Base-by-base conservation (phyloP, 2,888 invertebrate species). In the Ochropleura leucogaster region DNA sequence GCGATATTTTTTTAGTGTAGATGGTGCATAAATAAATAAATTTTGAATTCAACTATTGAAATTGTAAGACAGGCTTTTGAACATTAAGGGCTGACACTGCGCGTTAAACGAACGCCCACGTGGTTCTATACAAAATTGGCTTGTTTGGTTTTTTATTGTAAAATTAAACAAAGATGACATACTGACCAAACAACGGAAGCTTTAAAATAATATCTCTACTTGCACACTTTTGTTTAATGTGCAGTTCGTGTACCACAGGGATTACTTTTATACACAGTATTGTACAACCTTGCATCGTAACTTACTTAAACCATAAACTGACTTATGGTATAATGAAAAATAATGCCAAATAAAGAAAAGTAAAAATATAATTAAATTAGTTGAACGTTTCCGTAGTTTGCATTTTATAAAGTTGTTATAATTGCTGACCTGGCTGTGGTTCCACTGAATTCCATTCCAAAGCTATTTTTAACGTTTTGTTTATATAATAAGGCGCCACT, bases 371-470 rank as follows among this genome's bases (percentile, higher is more conserved):
- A 14, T 3, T 3, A 14, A 46, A 40, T 47, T 16, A 44, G 14
- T 16, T 16, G 42, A 20, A 49, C 12, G 18, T 44, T 20, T 30
- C 10, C 18, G 10, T 44, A 44, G 3, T 44, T 10, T 30, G 14
- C 4, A 14, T 4, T 14, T 44, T 14, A 14, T 53, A 30, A 30
- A 4, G 9, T 44, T 59, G 9, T 57, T 8, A n/a, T 63, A 65
- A 20, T 6, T 46, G 57, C 49, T 60, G 84, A 93, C 93, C 84
- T 89, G 18, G 89, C 85, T n/a, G 91, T 92, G 14, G 87, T 80
- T 14, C 94, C 94, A 76, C 94, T 94, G 74, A 93, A 94, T 65
- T 93, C 93, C 89, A 92, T 91, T 42, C 92, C 92, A 64, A 86
- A 92, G n/a, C 74, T 72, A 51, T 82, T 82, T 6, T 82, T 74